Evolutionary conservation across 2,888 invertebrate genomes (phyloP), one percentile per base, ranked within the genome.

Genomic region (Oithona nana): DNA sequence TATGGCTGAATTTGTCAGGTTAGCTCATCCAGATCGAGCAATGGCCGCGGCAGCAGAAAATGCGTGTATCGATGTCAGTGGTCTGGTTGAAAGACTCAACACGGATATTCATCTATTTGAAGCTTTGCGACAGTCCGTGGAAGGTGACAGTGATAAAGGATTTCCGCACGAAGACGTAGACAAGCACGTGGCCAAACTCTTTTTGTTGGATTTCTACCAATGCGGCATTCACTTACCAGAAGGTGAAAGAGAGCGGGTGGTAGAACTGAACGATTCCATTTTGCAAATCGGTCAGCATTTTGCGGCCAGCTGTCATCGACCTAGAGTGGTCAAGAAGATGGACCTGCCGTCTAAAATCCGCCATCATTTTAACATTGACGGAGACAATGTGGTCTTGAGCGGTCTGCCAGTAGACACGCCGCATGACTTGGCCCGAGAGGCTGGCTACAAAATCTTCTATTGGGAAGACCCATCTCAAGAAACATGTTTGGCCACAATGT

Each of bases 141-240:
- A 79, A 64, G 74, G 78, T 2, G 86, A 85, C 1, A 93, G 94
- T 68, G 73, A 77, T 50, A 65, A 77, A 30, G 73, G 77, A 39
- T 82, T 81, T 8, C 80, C 78, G 8, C 16, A 11, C 16, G 39
- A 39, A 16, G 73, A 75, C 69, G 82, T 88, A 0, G 97, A 98
- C 71, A 75, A 82, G 64, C 86, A 93, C 71, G 86, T 97, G 0
- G 83, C 87, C 0, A 80, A 84, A 68, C 75, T 98, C 55, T 95
- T 98, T 73, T 76, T 95, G 4, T 89, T 92, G 71, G 97, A 98
- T 74, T 98, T 98, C 74, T 94, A 98, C 71, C 93, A 94, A 72
- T 87, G 89, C 71, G 98, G 97, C 1, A 97, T 99, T 65, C 95
- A 98, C 72, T 76, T 98, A 64, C 80, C 83, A 8, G 85, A 88